These are phyloP conservation scores for Diaphora mendica DNA, from an alignment of 2,888 invertebrate genomes.

Conservation along the genomic window DNA sequence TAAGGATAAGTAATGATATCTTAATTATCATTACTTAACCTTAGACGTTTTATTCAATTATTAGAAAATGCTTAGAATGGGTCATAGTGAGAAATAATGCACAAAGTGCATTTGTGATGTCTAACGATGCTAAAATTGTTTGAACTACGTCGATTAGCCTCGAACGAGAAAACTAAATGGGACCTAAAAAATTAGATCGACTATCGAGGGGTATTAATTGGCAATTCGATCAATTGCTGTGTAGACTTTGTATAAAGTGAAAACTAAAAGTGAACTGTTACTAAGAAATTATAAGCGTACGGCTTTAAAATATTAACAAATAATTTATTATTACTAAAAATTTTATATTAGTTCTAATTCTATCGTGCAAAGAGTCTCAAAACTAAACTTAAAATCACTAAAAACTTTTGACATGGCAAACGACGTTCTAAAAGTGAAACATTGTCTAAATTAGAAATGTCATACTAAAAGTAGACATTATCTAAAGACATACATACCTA, in stretches of 20 bases:
- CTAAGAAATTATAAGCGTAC: background rate
- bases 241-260: slow-evolving; percentile 33
- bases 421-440: too few relatives aligned
- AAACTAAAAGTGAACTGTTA: slow-evolving; percentile 35
- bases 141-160: slow-evolving; percentile 47
- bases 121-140: slow-evolving; percentile 38
- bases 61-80: background rate
- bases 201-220: slow-evolving; percentile 61
- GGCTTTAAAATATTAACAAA: background rate
- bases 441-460: too few relatives aligned
- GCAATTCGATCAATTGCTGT: slow-evolving; percentile 60
- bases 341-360: too few relatives aligned
- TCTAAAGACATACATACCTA: too few relatives aligned
- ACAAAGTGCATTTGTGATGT: background rate
- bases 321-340: too few relatives aligned
- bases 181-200: slow-evolving; percentile 60
- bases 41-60: too few relatives aligned
- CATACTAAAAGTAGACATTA: too few relatives aligned
- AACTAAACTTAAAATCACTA: too few relatives aligned
- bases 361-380: too few relatives aligned
- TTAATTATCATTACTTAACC: too few relatives aligned
- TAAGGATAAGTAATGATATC: too few relatives aligned
- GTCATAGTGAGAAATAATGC: background rate
- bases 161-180: slow-evolving; percentile 42
- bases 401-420: too few relatives aligned